Conservation (phyloP, 2,888 invertebrate genomes). For the Apoderus coryli region DNA sequence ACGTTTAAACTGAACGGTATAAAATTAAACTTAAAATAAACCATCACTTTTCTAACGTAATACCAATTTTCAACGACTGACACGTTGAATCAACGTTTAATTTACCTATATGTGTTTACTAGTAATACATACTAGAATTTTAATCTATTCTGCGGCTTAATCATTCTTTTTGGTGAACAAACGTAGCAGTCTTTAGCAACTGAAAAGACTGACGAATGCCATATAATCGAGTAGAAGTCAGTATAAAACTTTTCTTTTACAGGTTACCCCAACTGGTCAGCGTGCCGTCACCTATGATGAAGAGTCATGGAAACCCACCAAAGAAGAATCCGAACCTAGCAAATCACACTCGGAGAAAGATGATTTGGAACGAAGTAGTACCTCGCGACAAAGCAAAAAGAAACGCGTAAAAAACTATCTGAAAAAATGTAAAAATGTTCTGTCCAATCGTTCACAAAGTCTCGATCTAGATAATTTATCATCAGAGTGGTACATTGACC, state of each 20-base stretch:
- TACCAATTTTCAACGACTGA: too few species aligned
- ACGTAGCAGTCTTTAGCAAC: too few species aligned
- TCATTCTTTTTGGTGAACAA: too few species aligned
- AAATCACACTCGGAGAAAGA: constrained; percentile 16
- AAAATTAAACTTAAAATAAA: too few species aligned
- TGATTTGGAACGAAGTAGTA: constrained; percentile 19
- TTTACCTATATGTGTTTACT: too few species aligned
- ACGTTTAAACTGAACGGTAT: too few species aligned
- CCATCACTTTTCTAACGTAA: too few species aligned
- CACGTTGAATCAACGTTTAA: too few species aligned
- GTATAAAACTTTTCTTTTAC: constrained; percentile 13
- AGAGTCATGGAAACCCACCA: constrained; percentile 30
- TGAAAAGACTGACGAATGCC: too few species aligned
- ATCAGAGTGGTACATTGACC: constrained; percentile 24
- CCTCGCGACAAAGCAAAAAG: constrained; percentile 36
- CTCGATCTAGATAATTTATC: constrained; percentile 16
- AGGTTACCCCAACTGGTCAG: constrained; percentile 32
- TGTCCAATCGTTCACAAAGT: constrained; percentile 23
- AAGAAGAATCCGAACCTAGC: constrained; percentile 20
- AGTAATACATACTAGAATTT: too few species aligned
- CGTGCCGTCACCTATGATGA: constrained; percentile 30
- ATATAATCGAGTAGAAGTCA: too few species aligned
- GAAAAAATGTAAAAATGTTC: constrained; percentile 37
- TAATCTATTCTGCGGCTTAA: too few species aligned
- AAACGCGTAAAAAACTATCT: constrained; percentile 40